Evolutionary conservation across 1,140 invertebrate species (phyloP).

Genomic region (Drosophila setifemur): DNA sequence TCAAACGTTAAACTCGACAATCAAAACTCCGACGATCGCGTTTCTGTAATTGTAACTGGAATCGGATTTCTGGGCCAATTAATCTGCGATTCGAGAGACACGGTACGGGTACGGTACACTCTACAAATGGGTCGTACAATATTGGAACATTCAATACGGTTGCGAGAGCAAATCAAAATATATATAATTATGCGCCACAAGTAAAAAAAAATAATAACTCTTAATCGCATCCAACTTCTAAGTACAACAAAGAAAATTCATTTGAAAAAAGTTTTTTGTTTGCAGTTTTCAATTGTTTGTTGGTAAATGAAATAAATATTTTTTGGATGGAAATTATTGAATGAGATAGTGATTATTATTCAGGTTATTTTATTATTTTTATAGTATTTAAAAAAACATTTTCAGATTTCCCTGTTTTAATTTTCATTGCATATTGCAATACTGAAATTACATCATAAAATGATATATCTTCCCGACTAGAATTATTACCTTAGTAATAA

Average conservation of each 20-base stretch:
- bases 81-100: slow-evolving; percentile 49
- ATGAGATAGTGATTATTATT: neutral
- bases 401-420: too few species aligned
- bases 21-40: slow-evolving; percentile 17
- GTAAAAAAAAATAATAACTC: slow-evolving; percentile 14
- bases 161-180: slow-evolving; percentile 14
- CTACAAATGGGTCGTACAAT: slow-evolving; percentile 63
- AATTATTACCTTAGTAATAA: neutral
- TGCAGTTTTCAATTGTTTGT: slow-evolving; percentile 25
- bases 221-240: slow-evolving; percentile 17
- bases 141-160: slow-evolving; percentile 32
- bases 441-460: too few species aligned
- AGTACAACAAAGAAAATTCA: slow-evolving; percentile 1
- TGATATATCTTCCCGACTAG: too few species aligned
- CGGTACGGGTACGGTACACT: slow-evolving; percentile 58
- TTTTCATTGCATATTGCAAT: too few species aligned
- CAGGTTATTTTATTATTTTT: too few species aligned
- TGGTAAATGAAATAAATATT: too few species aligned
- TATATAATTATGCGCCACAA: slow-evolving; percentile 21
- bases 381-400: too few species aligned
- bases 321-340: neutral
- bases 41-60: slow-evolving; percentile 31
- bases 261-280: neutral
- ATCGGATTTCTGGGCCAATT: slow-evolving; percentile 18
- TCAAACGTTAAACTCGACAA: slow-evolving; percentile 67